Evolutionary conservation across 2,888 invertebrate species (phyloP).

Genomic region (Criorhina ranunculi): DNA sequence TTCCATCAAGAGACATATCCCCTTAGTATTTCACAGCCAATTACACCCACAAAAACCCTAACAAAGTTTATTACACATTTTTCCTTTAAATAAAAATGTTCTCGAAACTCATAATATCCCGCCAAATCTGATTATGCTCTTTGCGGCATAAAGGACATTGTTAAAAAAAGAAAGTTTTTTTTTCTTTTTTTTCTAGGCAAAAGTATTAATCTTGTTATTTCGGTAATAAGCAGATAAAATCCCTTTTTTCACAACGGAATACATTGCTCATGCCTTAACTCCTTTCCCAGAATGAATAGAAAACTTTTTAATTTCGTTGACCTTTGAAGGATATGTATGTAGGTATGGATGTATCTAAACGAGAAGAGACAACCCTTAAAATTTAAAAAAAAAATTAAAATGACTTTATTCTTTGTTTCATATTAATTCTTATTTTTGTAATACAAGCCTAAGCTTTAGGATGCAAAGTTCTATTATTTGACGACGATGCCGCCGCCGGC

Average conservation of each 20-base stretch:
- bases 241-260: constrained; percentile 30
- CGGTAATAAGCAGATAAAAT: constrained; percentile 16
- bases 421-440: neutral
- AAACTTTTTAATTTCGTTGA: constrained; percentile 49
- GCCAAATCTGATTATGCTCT: constrained; percentile 33
- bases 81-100: neutral
- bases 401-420: no score
- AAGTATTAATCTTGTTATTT: constrained; percentile 46
- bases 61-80: constrained; percentile 18
- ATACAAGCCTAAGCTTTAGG: constrained; percentile 1
- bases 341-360: no score
- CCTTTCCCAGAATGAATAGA: constrained; percentile 9
- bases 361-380: constrained; percentile 5
- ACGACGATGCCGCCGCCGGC: neutral
- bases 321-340: constrained; percentile 15
- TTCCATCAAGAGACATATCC: neutral
- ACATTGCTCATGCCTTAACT: constrained; percentile 28
- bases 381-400: neutral
- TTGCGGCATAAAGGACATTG: constrained; percentile 15
- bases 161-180: neutral
- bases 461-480: constrained; percentile 7
- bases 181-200: constrained; percentile 4
- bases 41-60: constrained; percentile 12
- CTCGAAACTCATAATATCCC: constrained; percentile 14
- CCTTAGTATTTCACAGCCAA: constrained; percentile 33